Conservation (phyloP, 2,797 vertebrate genomes). For the Phylloscopus collybita region DNA sequence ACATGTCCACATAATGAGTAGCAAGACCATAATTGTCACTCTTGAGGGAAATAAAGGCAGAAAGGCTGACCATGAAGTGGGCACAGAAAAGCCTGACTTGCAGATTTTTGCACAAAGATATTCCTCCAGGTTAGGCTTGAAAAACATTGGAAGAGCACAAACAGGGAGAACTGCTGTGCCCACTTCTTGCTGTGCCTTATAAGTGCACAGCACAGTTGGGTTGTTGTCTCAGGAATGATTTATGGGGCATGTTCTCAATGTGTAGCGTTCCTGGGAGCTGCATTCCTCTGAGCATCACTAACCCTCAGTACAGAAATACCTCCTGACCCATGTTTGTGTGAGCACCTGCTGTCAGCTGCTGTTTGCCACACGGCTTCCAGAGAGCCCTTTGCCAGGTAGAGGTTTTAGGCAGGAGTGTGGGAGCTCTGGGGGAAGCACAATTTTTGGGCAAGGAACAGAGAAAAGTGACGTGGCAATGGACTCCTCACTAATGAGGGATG, state of each 20-base stretch:
- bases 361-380: neutral
- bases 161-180: neutral
- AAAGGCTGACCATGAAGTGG: neutral
- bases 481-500: neutral
- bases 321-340: neutral
- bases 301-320: neutral
- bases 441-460: neutral
- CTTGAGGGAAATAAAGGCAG: slow-evolving; percentile 19
- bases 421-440: neutral
- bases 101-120: slow-evolving; percentile 2
- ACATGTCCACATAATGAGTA: neutral
- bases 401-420: neutral
- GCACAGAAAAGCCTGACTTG: slow-evolving; percentile 2
- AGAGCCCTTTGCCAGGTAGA: neutral
- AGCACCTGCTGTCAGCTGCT: neutral
- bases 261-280: neutral
- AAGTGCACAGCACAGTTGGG: neutral
- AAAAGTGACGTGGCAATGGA: neutral
- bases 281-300: neutral
- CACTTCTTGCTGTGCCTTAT: neutral
- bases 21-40: slow-evolving; percentile 23
- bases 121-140: neutral
- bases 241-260: neutral
- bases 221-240: neutral
- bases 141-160: neutral